Evolutionary conservation across 1,140 invertebrate species (phyloP).

Genomic region (Nixonia krombeini): DNA sequence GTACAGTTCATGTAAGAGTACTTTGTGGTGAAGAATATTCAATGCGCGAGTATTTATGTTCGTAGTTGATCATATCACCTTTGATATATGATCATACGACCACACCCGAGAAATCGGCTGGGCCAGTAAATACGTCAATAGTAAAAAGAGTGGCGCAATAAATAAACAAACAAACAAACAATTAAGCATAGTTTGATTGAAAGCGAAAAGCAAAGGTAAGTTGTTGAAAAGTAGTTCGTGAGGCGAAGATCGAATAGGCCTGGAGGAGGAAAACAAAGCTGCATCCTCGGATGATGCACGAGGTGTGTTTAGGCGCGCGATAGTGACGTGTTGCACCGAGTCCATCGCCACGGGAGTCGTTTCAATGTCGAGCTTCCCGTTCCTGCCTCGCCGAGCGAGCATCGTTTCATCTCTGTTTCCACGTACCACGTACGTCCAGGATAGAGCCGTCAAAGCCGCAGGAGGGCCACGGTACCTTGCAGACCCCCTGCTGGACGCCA

Average conservation of each 20-base stretch:
- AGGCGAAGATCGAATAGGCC: slow-evolving; percentile 37
- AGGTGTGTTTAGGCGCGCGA: slow-evolving; percentile 72
- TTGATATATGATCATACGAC: too few species aligned
- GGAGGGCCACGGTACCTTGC: slow-evolving; percentile 63
- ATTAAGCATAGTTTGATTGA: too few species aligned
- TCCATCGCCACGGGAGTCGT: slow-evolving; percentile 68
- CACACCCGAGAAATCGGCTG: too few species aligned
- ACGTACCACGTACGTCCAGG: slow-evolving; percentile 65
- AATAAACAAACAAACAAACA: too few species aligned
- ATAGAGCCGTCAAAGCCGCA: slow-evolving; percentile 72
- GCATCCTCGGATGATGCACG: slow-evolving; percentile 64
- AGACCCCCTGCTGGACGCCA: slow-evolving; percentile 68
- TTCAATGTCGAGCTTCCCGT: slow-evolving; percentile 55
- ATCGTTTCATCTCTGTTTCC: slow-evolving; percentile 45
- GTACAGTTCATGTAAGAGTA: too few species aligned
- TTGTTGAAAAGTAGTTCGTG: slow-evolving; percentile 20
- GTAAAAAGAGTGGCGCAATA: too few species aligned
- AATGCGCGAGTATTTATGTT: too few species aligned
- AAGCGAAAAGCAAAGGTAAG: slow-evolving; percentile 16
- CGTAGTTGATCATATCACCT: too few species aligned
- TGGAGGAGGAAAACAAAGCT: slow-evolving; percentile 64
- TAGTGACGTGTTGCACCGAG: slow-evolving; percentile 64
- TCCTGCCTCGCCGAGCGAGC: slow-evolving; percentile 42
- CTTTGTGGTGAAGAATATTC: too few species aligned
- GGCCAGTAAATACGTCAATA: too few species aligned